Evolutionary conservation across 2,888 invertebrate genomes (phyloP), one percentile per base, ranked within the genome.

Genomic region (Drosophila hamatofila): DNA sequence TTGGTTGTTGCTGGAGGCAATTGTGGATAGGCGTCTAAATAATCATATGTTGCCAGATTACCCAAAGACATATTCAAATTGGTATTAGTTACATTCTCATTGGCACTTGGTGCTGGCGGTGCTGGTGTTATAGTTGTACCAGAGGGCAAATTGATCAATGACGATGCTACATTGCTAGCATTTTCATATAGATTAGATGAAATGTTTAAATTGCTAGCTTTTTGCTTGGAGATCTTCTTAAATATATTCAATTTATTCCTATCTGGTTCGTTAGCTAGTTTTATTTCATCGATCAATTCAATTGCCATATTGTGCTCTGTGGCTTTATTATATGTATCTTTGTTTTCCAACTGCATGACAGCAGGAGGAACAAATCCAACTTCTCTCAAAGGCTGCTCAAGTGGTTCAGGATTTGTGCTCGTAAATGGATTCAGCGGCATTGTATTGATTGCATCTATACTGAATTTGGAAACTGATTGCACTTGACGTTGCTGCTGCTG

Each of bases 191-290:
- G 27, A 54, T 59, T 67, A 14, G 77, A 49, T 23, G 71, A 16
- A 6, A 77, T 4, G 68, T 69, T 58, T 35, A 68, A 6, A 65
- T 86, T 84, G 7, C 60, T 35, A 0, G 70, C 64, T 63, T 91
- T 91, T 42, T 88, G 91, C 33, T 91, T 95, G 70, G 97, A 96
- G 91, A 97, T 96, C 93, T 97, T 97, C 91, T 97, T 97, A 90
- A 97, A 96, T 91, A 97, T 97, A 93, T 97, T 97, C 44, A 97
- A 93, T 91, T 97, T 97, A 92, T 96, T 96, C 92, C 96, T 96
- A 91, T 97, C 96, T 0, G 97, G 97, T 92, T 97, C 97, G 14
- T 95, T 95, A 7, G 95, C 95, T 63, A 97, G 91, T 96, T 97
- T 90, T 9, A 87, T 68, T 41, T 88, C 89, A 3, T 52, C 58